Conservation (phyloP, 2,888 invertebrate species). For the Tetanocera ferruginea region DNA sequence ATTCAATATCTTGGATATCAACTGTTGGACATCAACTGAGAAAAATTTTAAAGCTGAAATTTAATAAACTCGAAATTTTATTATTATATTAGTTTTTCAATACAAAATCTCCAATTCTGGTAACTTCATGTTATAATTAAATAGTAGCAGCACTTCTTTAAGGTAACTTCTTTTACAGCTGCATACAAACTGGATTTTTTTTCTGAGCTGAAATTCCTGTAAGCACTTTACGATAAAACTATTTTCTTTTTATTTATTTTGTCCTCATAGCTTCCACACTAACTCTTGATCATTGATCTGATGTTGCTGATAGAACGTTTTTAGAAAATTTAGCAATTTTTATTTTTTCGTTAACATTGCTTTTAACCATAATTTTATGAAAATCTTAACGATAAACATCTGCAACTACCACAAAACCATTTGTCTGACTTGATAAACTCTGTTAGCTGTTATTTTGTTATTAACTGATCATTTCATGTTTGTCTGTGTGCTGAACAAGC, state of each 20-base stretch:
- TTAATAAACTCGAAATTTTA: too few species aligned
- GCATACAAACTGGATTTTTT: too few species aligned
- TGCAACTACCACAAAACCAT: neutral
- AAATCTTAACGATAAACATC: constrained; percentile 13
- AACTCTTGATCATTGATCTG: neutral
- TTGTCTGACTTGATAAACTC: constrained; percentile 12
- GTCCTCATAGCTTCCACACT: neutral
- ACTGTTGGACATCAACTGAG: too few species aligned
- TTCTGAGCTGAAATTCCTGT: neutral
- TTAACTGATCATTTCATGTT: neutral
- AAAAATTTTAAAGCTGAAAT: too few species aligned
- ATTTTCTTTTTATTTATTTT: neutral
- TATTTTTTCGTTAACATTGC: neutral
- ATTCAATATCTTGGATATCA: too few species aligned
- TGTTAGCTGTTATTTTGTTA: neutral
- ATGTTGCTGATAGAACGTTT: neutral
- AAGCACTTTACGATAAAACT: neutral
- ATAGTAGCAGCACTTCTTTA: too few species aligned
- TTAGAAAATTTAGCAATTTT: neutral
- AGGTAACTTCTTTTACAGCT: too few species aligned
- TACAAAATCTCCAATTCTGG: too few species aligned
- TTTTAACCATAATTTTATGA: constrained; percentile 13
- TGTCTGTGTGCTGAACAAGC: neutral
- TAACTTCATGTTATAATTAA: too few species aligned
- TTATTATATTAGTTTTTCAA: too few species aligned